phyloP scores from a whole-genome alignment of 2,797 vertebrate genomes.

The Coracias cyanogaster region DNA sequence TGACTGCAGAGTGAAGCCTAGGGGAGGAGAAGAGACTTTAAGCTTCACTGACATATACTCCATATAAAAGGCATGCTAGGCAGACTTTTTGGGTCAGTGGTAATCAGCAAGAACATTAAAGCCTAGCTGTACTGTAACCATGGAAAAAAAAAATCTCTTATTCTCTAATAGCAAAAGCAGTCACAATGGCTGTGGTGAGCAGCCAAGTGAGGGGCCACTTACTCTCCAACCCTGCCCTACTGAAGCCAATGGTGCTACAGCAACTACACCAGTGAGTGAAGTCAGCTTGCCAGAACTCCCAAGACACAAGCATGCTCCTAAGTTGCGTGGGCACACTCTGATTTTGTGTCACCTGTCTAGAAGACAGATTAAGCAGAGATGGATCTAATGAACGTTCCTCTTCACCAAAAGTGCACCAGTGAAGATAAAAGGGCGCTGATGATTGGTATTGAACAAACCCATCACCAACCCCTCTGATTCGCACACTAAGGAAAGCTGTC shows the following conservation, averaged over 20 bases:
- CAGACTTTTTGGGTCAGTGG: slow-evolving; percentile 73
- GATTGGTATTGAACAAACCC: fast-evolving
- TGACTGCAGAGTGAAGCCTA: slow-evolving; percentile 66
- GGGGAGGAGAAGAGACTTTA: slow-evolving; percentile 70
- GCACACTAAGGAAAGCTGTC: neutral
- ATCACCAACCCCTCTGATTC: neutral
- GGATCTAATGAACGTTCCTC: neutral
- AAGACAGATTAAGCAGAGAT: neutral
- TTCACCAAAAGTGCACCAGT: neutral
- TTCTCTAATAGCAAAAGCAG: slow-evolving; percentile 49
- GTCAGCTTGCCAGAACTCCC: neutral
- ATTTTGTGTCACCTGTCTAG: neutral
- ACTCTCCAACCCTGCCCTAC: neutral
- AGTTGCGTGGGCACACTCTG: fast-evolving
- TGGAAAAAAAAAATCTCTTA: slow-evolving; percentile 41
- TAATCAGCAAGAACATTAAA: slow-evolving; percentile 73
- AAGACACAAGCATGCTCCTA: neutral
- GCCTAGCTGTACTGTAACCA: slow-evolving; percentile 48
- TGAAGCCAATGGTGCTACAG: neutral
- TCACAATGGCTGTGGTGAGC: slow-evolving; percentile 9
- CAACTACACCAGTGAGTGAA: neutral
- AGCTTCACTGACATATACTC: slow-evolving; percentile 68
- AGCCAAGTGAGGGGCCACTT: slow-evolving; percentile 40
- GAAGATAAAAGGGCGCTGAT: neutral
- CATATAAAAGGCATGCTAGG: slow-evolving; percentile 65